Evolutionary conservation across 2,113 vertebrate genomes (phyloP).

Genomic region (Cyanoramphus novaezelandiae): DNA sequence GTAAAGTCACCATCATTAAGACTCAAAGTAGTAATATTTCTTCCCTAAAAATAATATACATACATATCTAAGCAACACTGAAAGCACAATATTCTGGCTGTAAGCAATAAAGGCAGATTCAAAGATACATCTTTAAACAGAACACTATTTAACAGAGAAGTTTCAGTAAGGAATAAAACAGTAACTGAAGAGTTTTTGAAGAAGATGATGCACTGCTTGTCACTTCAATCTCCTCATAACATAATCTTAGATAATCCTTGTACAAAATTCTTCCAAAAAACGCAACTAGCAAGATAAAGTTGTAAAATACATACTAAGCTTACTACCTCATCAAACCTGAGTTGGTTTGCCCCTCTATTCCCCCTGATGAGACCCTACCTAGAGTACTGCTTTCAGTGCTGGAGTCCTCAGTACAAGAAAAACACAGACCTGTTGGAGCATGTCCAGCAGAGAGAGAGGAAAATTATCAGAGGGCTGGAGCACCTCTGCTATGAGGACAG

Average conservation of each 20-base stretch:
- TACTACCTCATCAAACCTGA: not conserved
- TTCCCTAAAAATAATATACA: not conserved
- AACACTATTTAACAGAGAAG: not conserved
- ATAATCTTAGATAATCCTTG: not conserved
- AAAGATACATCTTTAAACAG: not conserved
- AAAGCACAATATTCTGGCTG: not conserved
- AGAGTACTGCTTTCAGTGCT: not conserved
- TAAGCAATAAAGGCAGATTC: not conserved
- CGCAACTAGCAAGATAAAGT: not conserved
- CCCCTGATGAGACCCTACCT: not conserved
- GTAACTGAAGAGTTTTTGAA: not conserved
- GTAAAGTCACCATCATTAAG: not conserved
- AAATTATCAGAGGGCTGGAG: not conserved
- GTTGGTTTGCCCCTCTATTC: not conserved
- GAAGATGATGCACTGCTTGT: not conserved
- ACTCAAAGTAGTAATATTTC: not conserved
- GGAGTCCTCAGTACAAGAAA: not conserved
- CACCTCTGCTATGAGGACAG: not conserved
- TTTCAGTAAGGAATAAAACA: not conserved
- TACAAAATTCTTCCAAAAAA: not conserved
- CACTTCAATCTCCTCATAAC: not conserved
- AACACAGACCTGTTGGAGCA: fast-evolving
- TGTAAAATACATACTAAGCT: not conserved
- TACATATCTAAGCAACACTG: not conserved
- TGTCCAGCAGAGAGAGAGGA: not conserved